Base-by-base conservation (phyloP, 1,140 invertebrate species). In the Cylas formicarius region DNA sequence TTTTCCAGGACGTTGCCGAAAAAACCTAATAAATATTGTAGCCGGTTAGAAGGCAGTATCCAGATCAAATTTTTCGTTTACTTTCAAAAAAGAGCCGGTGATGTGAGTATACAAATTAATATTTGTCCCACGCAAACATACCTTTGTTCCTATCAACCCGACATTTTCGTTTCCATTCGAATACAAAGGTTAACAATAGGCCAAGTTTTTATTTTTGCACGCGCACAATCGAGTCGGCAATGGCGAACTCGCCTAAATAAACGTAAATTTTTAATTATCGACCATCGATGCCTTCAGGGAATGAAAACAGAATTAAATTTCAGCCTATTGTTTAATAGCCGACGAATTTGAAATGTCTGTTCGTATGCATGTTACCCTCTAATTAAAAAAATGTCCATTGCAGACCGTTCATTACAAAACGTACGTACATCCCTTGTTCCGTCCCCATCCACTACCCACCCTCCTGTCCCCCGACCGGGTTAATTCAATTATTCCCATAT, bases 241-340 rank as follows among this genome's bases (percentile, higher is more conserved):
- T 38, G 21, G 11, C 2, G 19, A 47, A 35, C 37, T 46, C 53
- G 53, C 49, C 56, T 56, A 54, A 58, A 58, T 54, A 56, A 58
- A 58, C 56, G 56, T 58, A 50, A 54, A 58, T 58, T 58, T 58
- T 58, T 58, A 56, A 58, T 58, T 54, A 58, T 56, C 50, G 52
- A 39, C 49, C 49, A 54, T 54, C 52, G 56, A 58, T 58, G 54
- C 53, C 56, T 58, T 56, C 42, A 37, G 56, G 53, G 36, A 52
- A 58, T 37, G 32, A 45, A 58, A 58, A 56, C 53, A 50, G 48
- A 58, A 58, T 58, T 58, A 56, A 58, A 58, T 56, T 58, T 53
- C 51, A 44, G 56, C 44, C 56, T 54, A 56, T 58, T 58, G 56
- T 58, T 56, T 51, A 56, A 56, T 53, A 50, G 42, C 43, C 38